Conservation (phyloP, 1,140 invertebrate species). For the Uloborus diversus region DNA sequence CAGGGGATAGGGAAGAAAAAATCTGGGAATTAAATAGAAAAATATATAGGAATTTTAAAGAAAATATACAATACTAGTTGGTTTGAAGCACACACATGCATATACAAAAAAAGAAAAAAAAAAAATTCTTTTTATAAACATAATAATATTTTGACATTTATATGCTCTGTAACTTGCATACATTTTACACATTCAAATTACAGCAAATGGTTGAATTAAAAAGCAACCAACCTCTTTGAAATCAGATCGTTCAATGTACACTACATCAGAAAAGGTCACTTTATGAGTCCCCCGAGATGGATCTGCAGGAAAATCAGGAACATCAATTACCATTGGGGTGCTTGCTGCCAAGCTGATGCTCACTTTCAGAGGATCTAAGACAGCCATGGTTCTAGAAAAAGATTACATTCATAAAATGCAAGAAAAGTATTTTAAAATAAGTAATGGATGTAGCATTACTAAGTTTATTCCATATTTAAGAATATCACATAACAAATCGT, state of each 20-base stretch:
- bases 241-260: constrained; percentile 91
- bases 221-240: constrained; percentile 77
- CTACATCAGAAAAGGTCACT: constrained; percentile 76
- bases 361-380: constrained; percentile 92
- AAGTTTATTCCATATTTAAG: neutral
- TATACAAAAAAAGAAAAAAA: no score
- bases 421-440: neutral
- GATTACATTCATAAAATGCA: neutral
- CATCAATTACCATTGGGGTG: constrained; percentile 69
- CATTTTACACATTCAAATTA: no score
- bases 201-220: neutral
- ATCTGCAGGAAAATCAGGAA: constrained; percentile 92
- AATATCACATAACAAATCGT: no score
- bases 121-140: no score
- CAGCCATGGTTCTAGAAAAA: constrained; percentile 82
- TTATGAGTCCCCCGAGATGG: constrained; percentile 77
- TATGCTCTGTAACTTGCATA: no score
- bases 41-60: no score
- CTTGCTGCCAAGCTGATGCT: constrained; percentile 82
- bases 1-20: no score
- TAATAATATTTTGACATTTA: no score
- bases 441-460: neutral
- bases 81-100: no score
- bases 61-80: no score
- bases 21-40: no score